phyloP scores from a whole-genome alignment of 2,113 vertebrate genomes.

The Abramis brama region DNA sequence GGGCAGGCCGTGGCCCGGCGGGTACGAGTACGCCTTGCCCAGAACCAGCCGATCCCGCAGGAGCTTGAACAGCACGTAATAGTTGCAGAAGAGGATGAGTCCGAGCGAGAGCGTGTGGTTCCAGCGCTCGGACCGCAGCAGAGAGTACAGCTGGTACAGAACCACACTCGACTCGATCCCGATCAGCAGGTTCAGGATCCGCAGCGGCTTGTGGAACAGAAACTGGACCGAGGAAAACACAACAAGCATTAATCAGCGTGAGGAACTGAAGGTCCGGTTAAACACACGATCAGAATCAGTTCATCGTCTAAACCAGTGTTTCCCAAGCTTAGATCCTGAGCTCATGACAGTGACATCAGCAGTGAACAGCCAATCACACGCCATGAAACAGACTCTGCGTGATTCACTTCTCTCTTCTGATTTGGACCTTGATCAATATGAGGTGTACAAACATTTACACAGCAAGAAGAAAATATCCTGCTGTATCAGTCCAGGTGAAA shows the following conservation, averaged over 20 bases:
- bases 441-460: too few relatives aligned
- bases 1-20: slow-evolving; percentile 84
- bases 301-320: too few relatives aligned
- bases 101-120: slow-evolving; percentile 98
- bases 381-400: too few relatives aligned
- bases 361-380: too few relatives aligned
- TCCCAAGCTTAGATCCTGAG: too few relatives aligned
- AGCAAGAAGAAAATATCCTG: too few relatives aligned
- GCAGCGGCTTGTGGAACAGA: slow-evolving; percentile 95
- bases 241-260: background rate
- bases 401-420: too few relatives aligned
- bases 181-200: slow-evolving; percentile 96
- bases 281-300: too few relatives aligned
- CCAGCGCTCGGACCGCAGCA: slow-evolving; percentile 97
- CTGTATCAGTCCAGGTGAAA: too few relatives aligned
- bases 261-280: too few relatives aligned
- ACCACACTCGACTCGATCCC: slow-evolving; percentile 95
- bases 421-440: too few relatives aligned
- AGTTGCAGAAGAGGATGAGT: slow-evolving; percentile 98
- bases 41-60: slow-evolving; percentile 96
- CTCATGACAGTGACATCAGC: too few relatives aligned
- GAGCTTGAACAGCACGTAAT: slow-evolving; percentile 98
- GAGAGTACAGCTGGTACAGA: slow-evolving; percentile 95
- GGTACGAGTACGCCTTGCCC: slow-evolving; percentile 94
- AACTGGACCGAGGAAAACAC: slow-evolving; percentile 76